phyloP scores from a whole-genome alignment of 1,140 invertebrate species.

The Leptestheria dahalacensis region DNA sequence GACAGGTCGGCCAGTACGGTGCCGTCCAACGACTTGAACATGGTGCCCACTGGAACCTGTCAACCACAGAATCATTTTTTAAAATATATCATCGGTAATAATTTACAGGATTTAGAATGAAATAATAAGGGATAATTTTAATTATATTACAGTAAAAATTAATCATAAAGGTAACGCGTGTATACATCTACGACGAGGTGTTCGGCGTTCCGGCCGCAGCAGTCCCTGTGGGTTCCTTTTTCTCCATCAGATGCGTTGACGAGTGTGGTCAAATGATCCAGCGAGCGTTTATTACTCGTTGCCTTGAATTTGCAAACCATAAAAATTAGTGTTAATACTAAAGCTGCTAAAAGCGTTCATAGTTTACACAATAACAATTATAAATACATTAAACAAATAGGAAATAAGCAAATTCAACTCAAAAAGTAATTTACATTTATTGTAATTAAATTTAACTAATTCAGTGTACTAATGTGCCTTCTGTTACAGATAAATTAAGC shows the following conservation, averaged over 20 bases:
- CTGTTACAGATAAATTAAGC: too few relatives aligned
- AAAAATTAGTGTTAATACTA: neutral
- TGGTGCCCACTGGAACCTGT: slow-evolving; percentile 74
- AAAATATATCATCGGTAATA: too few relatives aligned
- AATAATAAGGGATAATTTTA: neutral
- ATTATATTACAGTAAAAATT: slow-evolving; percentile 15
- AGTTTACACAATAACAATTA: too few relatives aligned
- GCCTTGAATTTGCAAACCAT: slow-evolving; percentile 31
- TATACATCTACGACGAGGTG: slow-evolving; percentile 51
- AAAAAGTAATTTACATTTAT: too few relatives aligned
- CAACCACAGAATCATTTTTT: slow-evolving; percentile 13
- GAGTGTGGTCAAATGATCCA: slow-evolving; percentile 47
- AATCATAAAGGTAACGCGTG: neutral
- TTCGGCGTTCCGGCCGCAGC: slow-evolving; percentile 69
- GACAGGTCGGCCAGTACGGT: slow-evolving; percentile 53
- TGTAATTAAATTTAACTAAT: too few relatives aligned
- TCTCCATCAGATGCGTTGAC: slow-evolving; percentile 49
- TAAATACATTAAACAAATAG: too few relatives aligned
- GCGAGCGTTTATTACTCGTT: slow-evolving; percentile 46
- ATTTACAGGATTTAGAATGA: neutral
- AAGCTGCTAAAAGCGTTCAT: neutral
- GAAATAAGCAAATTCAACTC: too few relatives aligned
- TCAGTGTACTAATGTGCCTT: too few relatives aligned
- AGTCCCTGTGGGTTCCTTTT: slow-evolving; percentile 56
- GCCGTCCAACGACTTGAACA: slow-evolving; percentile 43